These are phyloP conservation scores for Hassar affinis DNA, from an alignment of 2,113 vertebrate species.

Conservation along the genomic window DNA sequence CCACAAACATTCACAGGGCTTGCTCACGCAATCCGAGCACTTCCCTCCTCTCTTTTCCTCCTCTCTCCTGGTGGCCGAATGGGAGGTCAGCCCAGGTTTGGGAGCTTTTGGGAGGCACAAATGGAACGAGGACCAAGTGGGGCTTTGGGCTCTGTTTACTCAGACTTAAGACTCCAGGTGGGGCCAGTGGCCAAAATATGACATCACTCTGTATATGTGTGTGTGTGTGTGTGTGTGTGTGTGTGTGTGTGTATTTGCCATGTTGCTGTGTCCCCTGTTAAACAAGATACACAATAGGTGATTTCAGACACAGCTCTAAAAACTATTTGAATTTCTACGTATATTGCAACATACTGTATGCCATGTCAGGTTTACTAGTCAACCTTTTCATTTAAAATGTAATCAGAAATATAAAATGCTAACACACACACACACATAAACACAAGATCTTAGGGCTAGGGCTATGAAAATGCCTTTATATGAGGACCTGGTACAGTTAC, in stretches of 20 bases:
- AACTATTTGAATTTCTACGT: not conserved
- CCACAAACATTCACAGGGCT: slow-evolving; percentile 63
- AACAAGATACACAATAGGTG: not conserved
- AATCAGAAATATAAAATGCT: not conserved
- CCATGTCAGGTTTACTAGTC: not conserved
- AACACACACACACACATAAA: no score
- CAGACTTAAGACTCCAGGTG: slow-evolving; percentile 69
- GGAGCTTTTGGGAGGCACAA: slow-evolving; percentile 56
- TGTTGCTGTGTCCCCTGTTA: slow-evolving; percentile 8
- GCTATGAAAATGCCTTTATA: not conserved
- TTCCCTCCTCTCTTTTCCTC: slow-evolving; percentile 56
- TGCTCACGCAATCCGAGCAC: slow-evolving; percentile 57
- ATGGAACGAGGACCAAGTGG: slow-evolving; percentile 59
- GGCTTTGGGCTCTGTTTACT: slow-evolving; percentile 69
- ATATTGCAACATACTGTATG: not conserved
- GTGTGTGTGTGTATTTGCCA: slow-evolving; percentile 29
- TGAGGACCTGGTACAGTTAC: not conserved
- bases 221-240: slow-evolving; percentile 33
- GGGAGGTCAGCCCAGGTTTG: slow-evolving; percentile 69
- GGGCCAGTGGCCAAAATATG: slow-evolving; percentile 66
- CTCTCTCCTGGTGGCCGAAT: slow-evolving; percentile 64
- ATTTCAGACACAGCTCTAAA: slow-evolving; percentile 1
- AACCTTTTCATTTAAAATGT: not conserved
- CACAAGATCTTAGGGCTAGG: slow-evolving; percentile 26
- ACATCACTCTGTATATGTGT: slow-evolving; percentile 60